Evolutionary conservation across 2,113 vertebrate species (phyloP), one percentile per base, ranked within the genome.

Genomic region (Anguilla japonica): DNA sequence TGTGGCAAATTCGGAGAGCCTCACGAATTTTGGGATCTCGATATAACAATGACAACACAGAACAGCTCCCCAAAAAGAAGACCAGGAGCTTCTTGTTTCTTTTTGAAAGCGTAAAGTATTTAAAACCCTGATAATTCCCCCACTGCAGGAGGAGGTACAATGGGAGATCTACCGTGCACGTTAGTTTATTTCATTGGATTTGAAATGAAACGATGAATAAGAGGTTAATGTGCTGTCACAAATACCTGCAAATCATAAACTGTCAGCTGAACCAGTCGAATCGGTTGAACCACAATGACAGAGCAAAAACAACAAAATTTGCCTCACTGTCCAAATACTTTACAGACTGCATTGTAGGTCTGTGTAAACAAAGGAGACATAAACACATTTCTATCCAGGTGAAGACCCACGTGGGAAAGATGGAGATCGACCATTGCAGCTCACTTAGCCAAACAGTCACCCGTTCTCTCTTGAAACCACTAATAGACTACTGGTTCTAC

Each of bases 51-150:
- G 41, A 83, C 82, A 83, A 71, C 41, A 39, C 11, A 43, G 40
- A 56, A 84, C 41, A 63, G 83, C 57, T 67, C 60, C 60, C 83
- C n/a, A 67, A 60, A 63, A 50, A 57, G 34, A 41, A 41, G 56
- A 84, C n/a, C n/a, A 34, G 34, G 34, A 34, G 53, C 82, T 34
- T 34, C 56, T 57, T 83, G 50, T 50, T 56, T 56, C 5, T 67
- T 67, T 22, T 67, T 67, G 22, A 67, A 67, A 26, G 60, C 20
- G 60, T 22, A 26, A 67, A 22, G 3, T 22, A 0, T 83, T 83
- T 60, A 63, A 56, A 20, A 16, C 56, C 2, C 4, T 60, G 83
- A 83, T 83, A 29, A 83, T 40, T 84, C 83, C 13, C 39, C n/a
- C 34, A 20, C 34, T 67, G 40, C 34, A 67, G 57, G 60, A 60